A percentile compares a stretch with the other conserved stretches of the same genome.
Evolutionary conservation across 2,888 invertebrate genomes (phyloP).

Genomic region (Xiphydria camelus): DNA sequence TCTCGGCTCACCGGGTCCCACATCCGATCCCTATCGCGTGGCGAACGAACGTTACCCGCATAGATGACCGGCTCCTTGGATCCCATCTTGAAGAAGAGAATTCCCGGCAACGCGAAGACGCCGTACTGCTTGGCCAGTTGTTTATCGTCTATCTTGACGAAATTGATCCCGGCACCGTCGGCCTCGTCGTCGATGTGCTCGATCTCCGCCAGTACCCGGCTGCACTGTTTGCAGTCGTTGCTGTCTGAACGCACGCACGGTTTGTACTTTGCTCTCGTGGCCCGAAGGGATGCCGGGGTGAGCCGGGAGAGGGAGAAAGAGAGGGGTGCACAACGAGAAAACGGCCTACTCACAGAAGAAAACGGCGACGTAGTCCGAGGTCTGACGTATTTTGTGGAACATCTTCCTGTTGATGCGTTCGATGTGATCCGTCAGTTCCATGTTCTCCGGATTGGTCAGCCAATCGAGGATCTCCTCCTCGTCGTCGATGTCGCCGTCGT

Average conservation of each 20-base stretch:
- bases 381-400: conserved; percentile 88
- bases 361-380: conserved; percentile 87
- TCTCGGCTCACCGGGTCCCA: neutral
- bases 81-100: conserved; percentile 85
- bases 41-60: conserved; percentile 80
- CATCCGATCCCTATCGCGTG: neutral
- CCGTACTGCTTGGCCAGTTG: conserved; percentile 85
- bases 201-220: conserved; percentile 82
- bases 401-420: conserved; percentile 90
- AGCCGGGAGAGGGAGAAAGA: neutral
- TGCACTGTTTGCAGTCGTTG: conserved; percentile 93
- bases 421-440: conserved; percentile 91
- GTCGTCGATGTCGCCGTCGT: conserved; percentile 91
- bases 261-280: conserved; percentile 1
- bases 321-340: neutral
- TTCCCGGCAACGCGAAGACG: conserved; percentile 87
- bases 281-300: neutral
- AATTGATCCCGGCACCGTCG: conserved; percentile 86
- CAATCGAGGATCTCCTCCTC: conserved; percentile 88
- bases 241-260: conserved; percentile 74
- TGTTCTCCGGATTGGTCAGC: conserved; percentile 90
- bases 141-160: conserved; percentile 89
- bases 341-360: conserved; percentile 81
- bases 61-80: conserved; percentile 90
- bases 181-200: conserved; percentile 95